Percentiles rank a stretch among this genome's conserved stretches.
These are phyloP conservation scores for Labia minor DNA, from an alignment of 2,888 invertebrate species.

Conservation along the genomic window DNA sequence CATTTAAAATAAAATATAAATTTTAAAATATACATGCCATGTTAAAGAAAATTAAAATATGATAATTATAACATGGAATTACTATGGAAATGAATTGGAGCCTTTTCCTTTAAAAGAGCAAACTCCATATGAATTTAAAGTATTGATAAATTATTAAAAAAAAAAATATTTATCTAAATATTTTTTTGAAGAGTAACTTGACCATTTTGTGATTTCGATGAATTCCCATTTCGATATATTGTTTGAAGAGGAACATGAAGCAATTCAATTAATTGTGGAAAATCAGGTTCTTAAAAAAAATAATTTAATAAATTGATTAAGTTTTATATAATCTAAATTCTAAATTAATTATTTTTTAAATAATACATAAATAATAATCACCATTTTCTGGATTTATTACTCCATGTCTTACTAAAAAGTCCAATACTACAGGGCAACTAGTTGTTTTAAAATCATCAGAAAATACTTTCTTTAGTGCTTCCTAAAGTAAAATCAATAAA, in stretches of 20 bases:
- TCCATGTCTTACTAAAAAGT: constrained; percentile 86
- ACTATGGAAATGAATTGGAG: no score
- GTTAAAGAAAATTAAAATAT: no score
- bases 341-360: not conserved
- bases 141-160: no score
- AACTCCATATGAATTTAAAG: no score
- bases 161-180: no score
- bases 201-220: not conserved
- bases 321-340: not conserved
- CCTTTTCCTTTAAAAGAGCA: no score
- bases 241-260: constrained; percentile 79
- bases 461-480: constrained; percentile 59
- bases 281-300: constrained; percentile 63
- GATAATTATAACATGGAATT: no score
- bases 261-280: constrained; percentile 71
- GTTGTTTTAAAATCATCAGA: constrained; percentile 86
- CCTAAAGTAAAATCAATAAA: constrained; percentile 28
- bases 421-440: constrained; percentile 80
- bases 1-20: no score
- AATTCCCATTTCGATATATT: constrained; percentile 46
- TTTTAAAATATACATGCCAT: no score
- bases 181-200: not conserved
- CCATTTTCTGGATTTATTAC: constrained; percentile 81
- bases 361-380: no score
- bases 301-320: constrained; percentile 21